Conservation (phyloP, 2,113 vertebrate genomes). For the Rhodinocichla rosea region DNA sequence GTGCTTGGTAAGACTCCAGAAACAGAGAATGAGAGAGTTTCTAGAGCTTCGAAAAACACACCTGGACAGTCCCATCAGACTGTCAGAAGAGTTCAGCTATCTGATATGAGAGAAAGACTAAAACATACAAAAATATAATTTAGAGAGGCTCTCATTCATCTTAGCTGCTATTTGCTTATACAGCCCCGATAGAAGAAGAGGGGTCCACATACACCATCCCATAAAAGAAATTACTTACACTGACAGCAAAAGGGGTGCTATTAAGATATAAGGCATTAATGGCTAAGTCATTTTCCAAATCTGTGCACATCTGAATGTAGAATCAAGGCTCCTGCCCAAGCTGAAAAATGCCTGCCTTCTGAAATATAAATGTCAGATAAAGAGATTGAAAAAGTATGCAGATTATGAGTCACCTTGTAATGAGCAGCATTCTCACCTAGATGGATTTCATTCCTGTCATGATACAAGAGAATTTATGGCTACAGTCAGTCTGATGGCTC, state of each 20-base stretch:
- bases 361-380: background rate
- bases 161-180: background rate
- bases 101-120: background rate
- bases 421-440: background rate
- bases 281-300: background rate
- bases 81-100: background rate
- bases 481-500: background rate
- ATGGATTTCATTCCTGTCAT: background rate
- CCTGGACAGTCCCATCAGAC: background rate
- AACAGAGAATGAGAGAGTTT: background rate
- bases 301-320: background rate
- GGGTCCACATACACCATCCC: background rate
- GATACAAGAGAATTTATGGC: background rate
- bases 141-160: background rate
- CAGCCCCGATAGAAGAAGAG: fast-evolving
- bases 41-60: background rate
- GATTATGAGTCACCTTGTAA: background rate
- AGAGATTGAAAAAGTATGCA: background rate
- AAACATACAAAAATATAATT: background rate
- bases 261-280: background rate
- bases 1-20: background rate
- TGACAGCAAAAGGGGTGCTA: background rate
- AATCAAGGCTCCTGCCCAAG: background rate
- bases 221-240: background rate
- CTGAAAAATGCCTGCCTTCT: background rate